phyloP scores from a whole-genome alignment of 1,140 invertebrate genomes.

The Marisa cornuarietis region DNA sequence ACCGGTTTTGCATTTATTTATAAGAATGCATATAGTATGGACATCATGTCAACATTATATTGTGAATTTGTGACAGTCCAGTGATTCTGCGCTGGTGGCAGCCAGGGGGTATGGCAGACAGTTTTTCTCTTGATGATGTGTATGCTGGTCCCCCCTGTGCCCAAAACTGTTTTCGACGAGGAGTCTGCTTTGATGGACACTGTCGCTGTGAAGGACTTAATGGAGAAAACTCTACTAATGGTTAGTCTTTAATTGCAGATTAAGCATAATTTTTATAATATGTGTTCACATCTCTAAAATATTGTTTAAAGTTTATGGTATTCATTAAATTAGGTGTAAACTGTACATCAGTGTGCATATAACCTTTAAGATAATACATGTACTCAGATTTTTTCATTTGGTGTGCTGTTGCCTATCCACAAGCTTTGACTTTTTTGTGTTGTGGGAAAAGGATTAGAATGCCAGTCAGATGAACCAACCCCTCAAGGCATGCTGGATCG shows the following conservation, averaged over 20 bases:
- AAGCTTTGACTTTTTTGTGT: background rate
- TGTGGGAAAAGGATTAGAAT: background rate
- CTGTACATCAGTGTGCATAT: background rate
- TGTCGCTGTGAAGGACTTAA: constrained; percentile 49
- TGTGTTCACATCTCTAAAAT: no score
- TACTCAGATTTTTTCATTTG: background rate
- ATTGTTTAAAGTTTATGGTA: no score
- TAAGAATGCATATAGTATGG: no score
- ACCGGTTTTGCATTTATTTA: no score
- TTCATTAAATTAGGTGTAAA: no score
- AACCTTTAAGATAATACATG: background rate
- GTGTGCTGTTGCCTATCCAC: background rate
- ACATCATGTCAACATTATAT: no score
- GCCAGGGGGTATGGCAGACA: constrained; percentile 54
- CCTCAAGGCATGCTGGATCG: constrained; percentile 57
- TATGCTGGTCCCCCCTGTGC: constrained; percentile 67
- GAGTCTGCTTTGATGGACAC: constrained; percentile 46
- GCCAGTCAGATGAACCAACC: constrained; percentile 29
- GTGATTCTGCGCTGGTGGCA: constrained; percentile 61
- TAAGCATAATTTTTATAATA: no score
- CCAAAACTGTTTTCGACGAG: constrained; percentile 65
- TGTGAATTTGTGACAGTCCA: constrained; percentile 43
- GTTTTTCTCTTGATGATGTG: constrained; percentile 66
- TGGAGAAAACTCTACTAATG: constrained; percentile 38
- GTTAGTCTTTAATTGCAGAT: background rate